A percentile compares a stretch with the other conserved stretches of the same genome.
Conservation (phyloP, 2,888 invertebrate genomes). For the Teleiodes luculella region DNA sequence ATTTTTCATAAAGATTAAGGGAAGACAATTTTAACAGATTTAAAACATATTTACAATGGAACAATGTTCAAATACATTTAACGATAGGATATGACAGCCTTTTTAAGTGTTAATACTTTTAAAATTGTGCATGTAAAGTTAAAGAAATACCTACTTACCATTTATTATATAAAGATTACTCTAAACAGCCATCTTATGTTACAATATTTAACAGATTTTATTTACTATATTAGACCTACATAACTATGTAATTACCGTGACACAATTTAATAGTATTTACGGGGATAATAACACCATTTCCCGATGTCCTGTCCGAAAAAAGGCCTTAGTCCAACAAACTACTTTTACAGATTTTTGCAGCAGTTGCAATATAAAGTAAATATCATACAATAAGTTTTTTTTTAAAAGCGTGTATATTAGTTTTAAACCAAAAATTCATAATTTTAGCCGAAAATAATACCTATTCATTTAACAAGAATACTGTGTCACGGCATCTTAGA, state of each 20-base stretch:
- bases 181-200: constrained; percentile 39
- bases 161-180: constrained; percentile 30
- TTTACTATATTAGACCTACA: constrained; percentile 10
- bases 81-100: constrained; percentile 40
- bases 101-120: constrained; percentile 43
- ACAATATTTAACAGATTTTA: constrained; percentile 27
- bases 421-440: too few species aligned
- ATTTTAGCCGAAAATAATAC: too few species aligned
- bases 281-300: too few species aligned
- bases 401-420: too few species aligned
- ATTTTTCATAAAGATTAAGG: constrained; percentile 24
- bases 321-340: too few species aligned
- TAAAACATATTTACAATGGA: constrained; percentile 26
- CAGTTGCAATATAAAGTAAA: too few species aligned
- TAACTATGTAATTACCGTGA: neutral
- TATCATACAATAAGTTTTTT: too few species aligned
- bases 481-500: constrained; percentile 16
- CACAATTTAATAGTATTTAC: neutral
- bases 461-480: constrained; percentile 16
- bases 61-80: constrained; percentile 26
- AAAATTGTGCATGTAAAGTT: constrained; percentile 49
- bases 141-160: constrained; percentile 34
- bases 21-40: constrained; percentile 33
- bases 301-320: too few species aligned
- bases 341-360: too few species aligned